Base-by-base conservation (phyloP, 2,113 vertebrate species). In the Ptilonorhynchus violaceus region DNA sequence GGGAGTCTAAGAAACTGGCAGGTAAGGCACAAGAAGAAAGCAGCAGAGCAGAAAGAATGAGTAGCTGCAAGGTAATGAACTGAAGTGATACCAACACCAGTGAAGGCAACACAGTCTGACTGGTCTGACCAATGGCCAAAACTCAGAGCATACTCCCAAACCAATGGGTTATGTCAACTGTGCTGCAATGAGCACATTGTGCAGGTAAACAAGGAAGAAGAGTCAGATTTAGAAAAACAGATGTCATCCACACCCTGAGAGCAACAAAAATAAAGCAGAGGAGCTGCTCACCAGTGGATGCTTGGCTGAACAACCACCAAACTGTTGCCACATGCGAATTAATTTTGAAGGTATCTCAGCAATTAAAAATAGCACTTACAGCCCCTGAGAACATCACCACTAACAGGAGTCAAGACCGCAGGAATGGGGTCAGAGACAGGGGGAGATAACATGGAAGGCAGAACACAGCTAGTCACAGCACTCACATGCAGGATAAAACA, bases 201-300 rank as follows among this genome's bases (percentile, higher is more conserved):
- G 44, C 60, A 75, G 28, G 39, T 90, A 76, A 95, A 90, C 78
- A 84, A 90, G 88, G 90, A 95, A 92, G 62, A 82, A 58, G 67
- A 85, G 33, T 70, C 50, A 27, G 46, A 39, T 55, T 46, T 46
- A 84, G 24, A 86, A 79, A 86, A 96, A 90, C 1, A 35, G 44
- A 63, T 84, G 63, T 56, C 39, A 9, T 73, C 89, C 82, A 83
- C 81, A 89, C 67, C 53, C 77, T 4, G 3, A 88, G 21, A 7
- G 4, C 22, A 93, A 89, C 2, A 3, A 89, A 91, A 91, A 74
- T 76, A 91, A 69, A 86, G 37, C 74, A 88, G 58, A 87, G 17
- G 72, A 74, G 33, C 15, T 88, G 39, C 68, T 93, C 64, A 86
- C 55, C 72, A 42, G 50, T 9, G 22, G 22, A 50, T 75, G 59